Percentiles rank a stretch among this genome's conserved stretches.
phyloP scores from a whole-genome alignment of 1,140 invertebrate species.

The Trichoplusia ni region DNA sequence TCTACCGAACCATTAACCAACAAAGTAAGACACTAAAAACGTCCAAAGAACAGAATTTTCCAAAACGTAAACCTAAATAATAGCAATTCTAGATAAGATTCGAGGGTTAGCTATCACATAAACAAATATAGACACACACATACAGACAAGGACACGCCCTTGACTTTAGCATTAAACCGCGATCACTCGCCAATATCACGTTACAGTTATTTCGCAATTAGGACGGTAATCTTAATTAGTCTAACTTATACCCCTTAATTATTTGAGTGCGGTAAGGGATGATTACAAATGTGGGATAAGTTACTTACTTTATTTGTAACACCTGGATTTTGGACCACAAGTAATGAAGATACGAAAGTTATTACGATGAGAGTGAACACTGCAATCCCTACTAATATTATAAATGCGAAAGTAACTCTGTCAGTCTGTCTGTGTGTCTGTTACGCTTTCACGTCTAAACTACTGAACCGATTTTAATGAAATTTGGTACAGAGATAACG shows the following conservation, averaged over 20 bases:
- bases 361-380: too few species aligned
- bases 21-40: background rate
- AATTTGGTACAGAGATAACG: too few species aligned
- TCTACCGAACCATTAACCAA: background rate
- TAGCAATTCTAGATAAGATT: background rate
- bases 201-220: constrained; percentile 1
- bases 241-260: background rate
- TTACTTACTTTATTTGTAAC: background rate
- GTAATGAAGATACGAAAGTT: too few species aligned
- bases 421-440: too few species aligned
- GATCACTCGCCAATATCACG: background rate
- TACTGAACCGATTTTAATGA: too few species aligned
- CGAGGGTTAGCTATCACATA: background rate
- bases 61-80: background rate
- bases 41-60: too few species aligned
- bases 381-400: too few species aligned
- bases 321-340: background rate
- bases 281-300: too few species aligned
- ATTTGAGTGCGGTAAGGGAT: too few species aligned
- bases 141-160: background rate
- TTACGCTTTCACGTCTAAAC: too few species aligned
- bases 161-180: background rate
- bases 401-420: too few species aligned
- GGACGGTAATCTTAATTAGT: background rate
- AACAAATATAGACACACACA: background rate